phyloP scores from a whole-genome alignment of 2,113 vertebrate species.

The Camelus bactrianus region DNA sequence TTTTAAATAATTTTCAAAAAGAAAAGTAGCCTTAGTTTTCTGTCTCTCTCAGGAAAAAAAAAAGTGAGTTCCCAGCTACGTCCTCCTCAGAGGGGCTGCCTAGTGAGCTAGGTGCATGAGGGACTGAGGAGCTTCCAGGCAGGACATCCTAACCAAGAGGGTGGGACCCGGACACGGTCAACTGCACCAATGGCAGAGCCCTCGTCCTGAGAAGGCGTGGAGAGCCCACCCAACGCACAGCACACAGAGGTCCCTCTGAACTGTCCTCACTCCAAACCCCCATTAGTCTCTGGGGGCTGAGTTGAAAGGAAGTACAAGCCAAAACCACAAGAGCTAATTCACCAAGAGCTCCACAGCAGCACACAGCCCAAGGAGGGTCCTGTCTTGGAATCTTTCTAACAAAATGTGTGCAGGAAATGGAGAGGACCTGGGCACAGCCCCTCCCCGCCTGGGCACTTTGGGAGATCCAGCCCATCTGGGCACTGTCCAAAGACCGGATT shows the following conservation, averaged over 20 bases:
- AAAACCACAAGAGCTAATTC: neutral
- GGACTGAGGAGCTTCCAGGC: neutral
- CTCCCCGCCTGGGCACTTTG: neutral
- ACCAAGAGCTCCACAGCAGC: neutral
- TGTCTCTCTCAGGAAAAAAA: neutral
- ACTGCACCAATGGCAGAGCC: neutral
- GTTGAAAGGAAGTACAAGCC: neutral
- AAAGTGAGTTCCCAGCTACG: neutral
- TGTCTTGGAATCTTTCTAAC: neutral
- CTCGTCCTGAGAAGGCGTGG: neutral
- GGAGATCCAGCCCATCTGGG: neutral
- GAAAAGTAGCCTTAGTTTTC: neutral
- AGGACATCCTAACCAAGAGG: neutral
- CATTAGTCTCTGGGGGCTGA: neutral
- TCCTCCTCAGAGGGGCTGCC: neutral
- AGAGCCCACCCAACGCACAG: neutral
- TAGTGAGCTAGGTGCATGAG: neutral
- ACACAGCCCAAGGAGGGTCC: neutral
- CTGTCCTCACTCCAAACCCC: neutral
- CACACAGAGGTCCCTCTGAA: neutral
- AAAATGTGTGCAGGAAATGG: neutral
- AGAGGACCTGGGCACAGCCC: neutral
- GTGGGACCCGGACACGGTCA: neutral
- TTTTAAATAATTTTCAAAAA: conserved; percentile 52
- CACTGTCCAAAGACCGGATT: neutral